Conservation (phyloP, 2,888 invertebrate species). For the Bombylius major region DNA sequence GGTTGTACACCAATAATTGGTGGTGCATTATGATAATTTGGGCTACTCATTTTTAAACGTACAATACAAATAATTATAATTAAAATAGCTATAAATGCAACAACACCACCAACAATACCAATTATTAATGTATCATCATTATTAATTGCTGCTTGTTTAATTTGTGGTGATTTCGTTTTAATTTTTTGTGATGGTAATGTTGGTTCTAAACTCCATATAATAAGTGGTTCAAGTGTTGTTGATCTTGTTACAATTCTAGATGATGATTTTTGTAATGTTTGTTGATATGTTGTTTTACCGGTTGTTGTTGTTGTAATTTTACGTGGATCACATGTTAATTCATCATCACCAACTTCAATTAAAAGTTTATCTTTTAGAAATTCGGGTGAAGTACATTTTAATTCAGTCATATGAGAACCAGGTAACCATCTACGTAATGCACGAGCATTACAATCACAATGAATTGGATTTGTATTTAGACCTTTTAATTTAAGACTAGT, state of each 20-base stretch:
- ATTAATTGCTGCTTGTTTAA: constrained; percentile 51
- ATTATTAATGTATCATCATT: constrained; percentile 90
- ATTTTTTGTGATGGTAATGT: constrained; percentile 47
- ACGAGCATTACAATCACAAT: constrained; percentile 73
- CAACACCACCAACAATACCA: constrained; percentile 87
- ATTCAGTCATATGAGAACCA: constrained; percentile 46
- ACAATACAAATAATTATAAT: constrained; percentile 84
- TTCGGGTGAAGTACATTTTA: constrained; percentile 57
- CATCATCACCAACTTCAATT: constrained; percentile 65
- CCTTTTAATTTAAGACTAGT: constrained; percentile 63
- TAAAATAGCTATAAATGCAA: constrained; percentile 78
- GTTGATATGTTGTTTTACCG: constrained; percentile 23
- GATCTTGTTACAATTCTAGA: constrained; percentile 43
- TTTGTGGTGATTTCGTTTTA: constrained; percentile 41
- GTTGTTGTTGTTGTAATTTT: constrained; percentile 41
- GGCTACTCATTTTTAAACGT: constrained; percentile 54
- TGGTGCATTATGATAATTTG: constrained; percentile 56
- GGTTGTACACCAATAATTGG: constrained; percentile 47
- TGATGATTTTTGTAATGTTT: constrained; percentile 26
- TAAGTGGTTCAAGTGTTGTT: constrained; percentile 67
- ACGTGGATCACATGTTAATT: constrained; percentile 62
- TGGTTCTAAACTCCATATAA: constrained; percentile 80
- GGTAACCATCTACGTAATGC: constrained; percentile 70
- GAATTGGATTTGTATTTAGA: constrained; percentile 64
- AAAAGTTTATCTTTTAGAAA: constrained; percentile 54